Evolutionary conservation across 2,888 invertebrate genomes (phyloP), one percentile per base, ranked within the genome.

Genomic region (Clunio marinus): DNA sequence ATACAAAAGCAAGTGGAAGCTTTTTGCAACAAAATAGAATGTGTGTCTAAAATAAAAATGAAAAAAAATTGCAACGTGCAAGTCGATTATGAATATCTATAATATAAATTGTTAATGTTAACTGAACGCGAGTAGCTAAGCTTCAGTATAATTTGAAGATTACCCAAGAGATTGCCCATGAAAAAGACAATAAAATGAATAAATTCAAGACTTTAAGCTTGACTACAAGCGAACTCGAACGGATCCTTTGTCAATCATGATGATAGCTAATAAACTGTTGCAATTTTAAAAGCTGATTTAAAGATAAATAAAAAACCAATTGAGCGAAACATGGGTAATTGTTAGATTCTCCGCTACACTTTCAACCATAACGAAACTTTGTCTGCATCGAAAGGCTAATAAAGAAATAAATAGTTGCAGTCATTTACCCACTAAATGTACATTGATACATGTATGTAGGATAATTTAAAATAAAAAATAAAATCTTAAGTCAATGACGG

Each of bases 271-370:
- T 8, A 17, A 57, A 27, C 13, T 41, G 24, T 63, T 63, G 45
- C 41, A 35, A 63, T 57, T 27, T n/a, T 41, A 22, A 51, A 7
- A 22, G 17, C 51, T 8, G 13, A 41, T 7, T 41, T 8, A 7
- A 4, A 22, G 24, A 22, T 35, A 17, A 32, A 63, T 63, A 63
- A 63, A 63, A 24, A 41, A 41, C 45, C 62, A 63, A 63, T 63
- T 63, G 45, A 41, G 22, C n/a, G 7, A 28, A 35, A 59, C 32
- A 59, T 5, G 17, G 15, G 25, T 8, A n/a, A n/a, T n/a, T n/a
- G n/a, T n/a, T 17, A 28, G 10, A n/a, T 59, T 58, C 28, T 2
- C 35, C 32, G 35, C 35, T n/a, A 22, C n/a, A 2, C 58, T 63
- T 10, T 57, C 25, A 4, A 10, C 32, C 32, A 32, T 32, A 32